Evolutionary conservation across 2,113 vertebrate species (phyloP).

Genomic region (Struthio camelus): DNA sequence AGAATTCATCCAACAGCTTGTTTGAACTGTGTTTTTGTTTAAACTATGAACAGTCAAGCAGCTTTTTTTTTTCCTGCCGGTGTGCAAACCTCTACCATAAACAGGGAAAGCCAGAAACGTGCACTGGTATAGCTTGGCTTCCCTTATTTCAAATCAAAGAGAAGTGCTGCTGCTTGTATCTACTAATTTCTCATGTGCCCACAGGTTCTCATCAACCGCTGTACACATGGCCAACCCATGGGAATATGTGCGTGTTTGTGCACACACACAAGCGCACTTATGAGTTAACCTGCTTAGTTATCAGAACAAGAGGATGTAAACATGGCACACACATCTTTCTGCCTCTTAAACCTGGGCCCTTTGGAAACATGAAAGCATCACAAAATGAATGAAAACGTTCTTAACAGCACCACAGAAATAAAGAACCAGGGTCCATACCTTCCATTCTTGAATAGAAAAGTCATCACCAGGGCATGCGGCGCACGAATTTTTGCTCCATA

Average conservation of each 20-base stretch:
- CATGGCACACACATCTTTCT: accelerated
- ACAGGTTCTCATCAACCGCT: not conserved
- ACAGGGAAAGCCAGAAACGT: accelerated
- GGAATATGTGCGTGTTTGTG: accelerated
- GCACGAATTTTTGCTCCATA: conserved; percentile 96
- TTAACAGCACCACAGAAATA: not conserved
- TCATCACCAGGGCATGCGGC: conserved; percentile 96
- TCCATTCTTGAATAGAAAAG: conserved; percentile 93
- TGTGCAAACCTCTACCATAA: not conserved
- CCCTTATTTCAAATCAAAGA: accelerated
- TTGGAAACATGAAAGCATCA: accelerated
- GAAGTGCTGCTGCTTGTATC: not conserved
- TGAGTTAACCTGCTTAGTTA: not conserved
- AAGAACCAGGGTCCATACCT: conserved; percentile 75
- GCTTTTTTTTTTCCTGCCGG: too few relatives aligned
- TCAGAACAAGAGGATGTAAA: accelerated
- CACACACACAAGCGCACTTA: not conserved
- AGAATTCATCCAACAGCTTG: not conserved
- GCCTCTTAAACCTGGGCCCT: not conserved
- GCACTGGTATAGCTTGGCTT: not conserved
- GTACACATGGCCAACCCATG: accelerated
- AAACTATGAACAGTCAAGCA: accelerated
- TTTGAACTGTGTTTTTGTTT: not conserved
- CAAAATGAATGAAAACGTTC: not conserved
- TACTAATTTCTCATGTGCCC: not conserved